phyloP scores from a whole-genome alignment of 2,113 vertebrate genomes.

The Dicerorhinus sumatrensis region DNA sequence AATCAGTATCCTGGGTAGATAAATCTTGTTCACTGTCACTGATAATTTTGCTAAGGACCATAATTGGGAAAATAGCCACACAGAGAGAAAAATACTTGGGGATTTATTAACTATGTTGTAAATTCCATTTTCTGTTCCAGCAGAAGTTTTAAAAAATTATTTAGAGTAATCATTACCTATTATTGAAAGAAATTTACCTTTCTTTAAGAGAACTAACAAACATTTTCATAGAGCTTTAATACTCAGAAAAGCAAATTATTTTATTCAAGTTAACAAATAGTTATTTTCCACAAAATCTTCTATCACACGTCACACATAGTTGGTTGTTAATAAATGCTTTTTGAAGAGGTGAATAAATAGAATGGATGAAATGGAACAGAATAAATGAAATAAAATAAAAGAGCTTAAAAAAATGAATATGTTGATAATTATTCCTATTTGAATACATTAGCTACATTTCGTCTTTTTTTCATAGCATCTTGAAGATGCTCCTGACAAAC shows the following conservation, averaged over 20 bases:
- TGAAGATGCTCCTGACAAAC: not conserved
- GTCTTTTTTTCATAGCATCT: not conserved
- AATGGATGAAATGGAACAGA: not conserved
- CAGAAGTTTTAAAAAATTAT: not conserved
- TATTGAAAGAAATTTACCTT: slow-evolving; percentile 12
- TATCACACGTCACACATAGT: not conserved
- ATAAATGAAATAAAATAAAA: not conserved
- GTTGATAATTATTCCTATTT: not conserved
- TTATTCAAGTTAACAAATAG: not conserved
- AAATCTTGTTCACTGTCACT: slow-evolving; percentile 9
- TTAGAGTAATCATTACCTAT: not conserved
- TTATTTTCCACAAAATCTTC: not conserved
- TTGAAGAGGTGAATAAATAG: not conserved
- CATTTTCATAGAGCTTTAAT: not conserved
- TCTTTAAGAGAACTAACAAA: slow-evolving; percentile 6
- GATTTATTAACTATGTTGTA: slow-evolving; percentile 22
- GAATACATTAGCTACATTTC: not conserved
- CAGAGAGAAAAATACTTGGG: not conserved
- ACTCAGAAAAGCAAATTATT: not conserved
- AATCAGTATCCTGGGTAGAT: not conserved
- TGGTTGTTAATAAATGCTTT: not conserved
- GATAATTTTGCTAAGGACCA: slow-evolving; percentile 40
- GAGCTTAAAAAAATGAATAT: not conserved
- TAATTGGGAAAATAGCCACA: slow-evolving; percentile 13
- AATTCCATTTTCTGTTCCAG: not conserved